These are phyloP conservation scores for Strigamia transsilvanica DNA, from an alignment of 2,888 invertebrate genomes.

Conservation along the genomic window DNA sequence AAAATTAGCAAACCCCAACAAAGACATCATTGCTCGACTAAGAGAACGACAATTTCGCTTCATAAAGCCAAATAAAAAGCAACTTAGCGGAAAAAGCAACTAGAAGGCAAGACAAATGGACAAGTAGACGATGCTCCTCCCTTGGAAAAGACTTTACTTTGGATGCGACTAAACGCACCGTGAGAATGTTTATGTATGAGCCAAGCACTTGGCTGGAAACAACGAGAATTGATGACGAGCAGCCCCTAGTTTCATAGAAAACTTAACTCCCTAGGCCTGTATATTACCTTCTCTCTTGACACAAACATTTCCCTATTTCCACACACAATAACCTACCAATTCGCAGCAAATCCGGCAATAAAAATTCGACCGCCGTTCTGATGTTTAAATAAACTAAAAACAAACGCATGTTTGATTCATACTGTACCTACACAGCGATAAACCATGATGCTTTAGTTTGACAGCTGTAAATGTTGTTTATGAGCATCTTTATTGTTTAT, in stretches of 20 bases:
- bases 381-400: not conserved
- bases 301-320: constrained; percentile 27
- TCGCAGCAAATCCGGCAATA: constrained; percentile 4
- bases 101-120: constrained; percentile 26
- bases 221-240: constrained; percentile 43
- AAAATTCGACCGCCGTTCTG: not conserved
- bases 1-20: constrained; percentile 29
- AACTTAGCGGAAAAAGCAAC: constrained; percentile 45
- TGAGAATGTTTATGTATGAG: constrained; percentile 47
- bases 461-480: constrained; percentile 6
- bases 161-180: constrained; percentile 49
- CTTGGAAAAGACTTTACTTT: constrained; percentile 34
- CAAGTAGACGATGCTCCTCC: constrained; percentile 25
- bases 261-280: not conserved
- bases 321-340: constrained; percentile 20
- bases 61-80: constrained; percentile 48
- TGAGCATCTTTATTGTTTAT: not conserved
- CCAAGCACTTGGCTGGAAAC: constrained; percentile 43
- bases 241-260: not conserved
- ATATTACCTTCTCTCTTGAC: constrained; percentile 18
- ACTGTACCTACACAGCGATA: not conserved
- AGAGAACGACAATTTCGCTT: constrained; percentile 39
- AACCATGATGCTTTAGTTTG: not conserved
- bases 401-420: not conserved
- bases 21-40: constrained; percentile 31